Evolutionary conservation across 2,797 vertebrate genomes (phyloP), one percentile per base, ranked within the genome.

Genomic region (Ctenopoma kingsleyae): DNA sequence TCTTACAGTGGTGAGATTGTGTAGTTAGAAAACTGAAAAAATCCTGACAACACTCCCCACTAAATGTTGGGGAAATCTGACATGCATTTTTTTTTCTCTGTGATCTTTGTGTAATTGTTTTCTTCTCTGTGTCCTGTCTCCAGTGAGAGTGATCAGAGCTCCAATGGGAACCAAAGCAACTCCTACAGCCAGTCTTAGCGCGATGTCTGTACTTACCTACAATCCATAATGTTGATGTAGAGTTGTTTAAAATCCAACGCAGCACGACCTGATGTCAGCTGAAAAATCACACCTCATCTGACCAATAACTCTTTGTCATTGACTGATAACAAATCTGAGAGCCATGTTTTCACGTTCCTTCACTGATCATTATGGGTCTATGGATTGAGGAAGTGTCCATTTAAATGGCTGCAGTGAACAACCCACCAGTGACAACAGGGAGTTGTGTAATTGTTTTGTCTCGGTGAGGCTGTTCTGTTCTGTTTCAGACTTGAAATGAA

Each of bases 101-200:
- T 49, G 16, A 51, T 4, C 19, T 32, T 10, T 20, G 9, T 55
- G 32, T 12, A 23, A 30, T 32, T 32, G 9, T 44, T 36, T 17
- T 48, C 17, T 62, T 25, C 22, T 60, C 32, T 23, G 6, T 74
- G 35, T 67, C 12, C 8, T 61, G 63, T 68, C 78, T 74, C 84
- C 94, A 99, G 98, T 90, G 98, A 99, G 92, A 96, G 96, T 72
- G 98, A 99, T 88, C 98, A 99, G 94, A 97, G 97, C 94, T 96
- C 98, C 93, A 99, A 99, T 58, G 98, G 98, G 85, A 99, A 95
- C 95, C 98, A 99, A 91, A 97, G 97, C 93, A 98, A 96, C 93
- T 97, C 96, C 80, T 99, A 99, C 90, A 98, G 94, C 92, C 98
- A 99, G 81, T 99, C 98, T 77, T 99, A 97, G 95, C 81, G 1